These are phyloP conservation scores for Gerris lacustris DNA, from an alignment of 2,888 invertebrate genomes.

Conservation along the genomic window DNA sequence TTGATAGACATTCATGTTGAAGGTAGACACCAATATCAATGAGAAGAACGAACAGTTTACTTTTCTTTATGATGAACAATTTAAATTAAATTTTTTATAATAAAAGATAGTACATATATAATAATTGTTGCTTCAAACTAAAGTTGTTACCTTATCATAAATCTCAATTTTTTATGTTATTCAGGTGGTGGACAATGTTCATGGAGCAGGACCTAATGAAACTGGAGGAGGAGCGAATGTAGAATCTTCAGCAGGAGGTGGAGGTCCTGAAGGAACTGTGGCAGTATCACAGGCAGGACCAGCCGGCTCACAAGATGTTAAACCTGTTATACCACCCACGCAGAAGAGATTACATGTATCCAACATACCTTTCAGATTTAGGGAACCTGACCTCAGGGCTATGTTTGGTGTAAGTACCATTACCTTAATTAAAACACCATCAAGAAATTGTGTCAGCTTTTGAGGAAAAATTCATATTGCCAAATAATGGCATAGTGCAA, in stretches of 20 bases:
- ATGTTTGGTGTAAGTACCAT: conserved; percentile 92
- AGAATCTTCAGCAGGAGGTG: conserved; percentile 28
- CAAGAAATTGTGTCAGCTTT: background rate
- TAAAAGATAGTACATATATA: too few species aligned
- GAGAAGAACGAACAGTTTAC: too few species aligned
- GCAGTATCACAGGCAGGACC: conserved; percentile 29
- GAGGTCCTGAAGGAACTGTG: conserved; percentile 23
- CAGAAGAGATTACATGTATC: conserved; percentile 91
- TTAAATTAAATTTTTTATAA: too few species aligned
- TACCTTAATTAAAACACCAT: too few species aligned
- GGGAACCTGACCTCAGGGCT: conserved; percentile 94
- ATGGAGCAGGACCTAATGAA: conserved; percentile 2
- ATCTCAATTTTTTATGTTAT: background rate
- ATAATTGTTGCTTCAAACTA: too few species aligned
- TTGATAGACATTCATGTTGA: too few species aligned
- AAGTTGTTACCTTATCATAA: too few species aligned
- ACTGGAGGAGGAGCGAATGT: conserved; percentile 14
- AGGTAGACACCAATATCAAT: too few species aligned
- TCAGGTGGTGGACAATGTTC: background rate
- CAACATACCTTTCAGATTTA: conserved; percentile 98
- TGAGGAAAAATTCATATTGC: background rate
- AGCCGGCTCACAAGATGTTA: conserved; percentile 24
- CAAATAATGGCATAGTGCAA: too few species aligned
- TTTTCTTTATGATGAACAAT: too few species aligned
- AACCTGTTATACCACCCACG: conserved; percentile 35